Conservation (phyloP, 2,888 invertebrate genomes). For the Leptopterna dolabrata region DNA sequence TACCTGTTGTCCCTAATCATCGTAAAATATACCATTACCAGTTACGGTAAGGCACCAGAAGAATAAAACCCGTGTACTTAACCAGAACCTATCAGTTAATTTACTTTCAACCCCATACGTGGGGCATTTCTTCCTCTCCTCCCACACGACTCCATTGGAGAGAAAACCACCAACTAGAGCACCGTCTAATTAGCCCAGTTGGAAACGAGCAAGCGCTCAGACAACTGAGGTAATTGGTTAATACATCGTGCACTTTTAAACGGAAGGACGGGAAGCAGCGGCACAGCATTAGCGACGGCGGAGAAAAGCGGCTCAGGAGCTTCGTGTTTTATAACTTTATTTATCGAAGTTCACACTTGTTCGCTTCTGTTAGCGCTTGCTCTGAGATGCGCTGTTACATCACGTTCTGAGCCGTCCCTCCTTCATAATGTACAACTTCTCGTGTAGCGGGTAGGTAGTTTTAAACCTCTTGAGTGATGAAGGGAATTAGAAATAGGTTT, state of each 20-base stretch:
- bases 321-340: not conserved
- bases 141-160: not conserved
- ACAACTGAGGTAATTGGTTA: constrained; percentile 3
- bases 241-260: not conserved
- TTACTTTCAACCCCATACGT: too few relatives aligned
- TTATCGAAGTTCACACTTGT: constrained; percentile 3
- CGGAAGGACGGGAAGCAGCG: not conserved
- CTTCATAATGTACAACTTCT: too few relatives aligned
- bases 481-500: too few relatives aligned
- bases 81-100: too few relatives aligned
- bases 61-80: too few relatives aligned
- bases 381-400: not conserved
- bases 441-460: too few relatives aligned
- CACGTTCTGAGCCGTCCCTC: not conserved
- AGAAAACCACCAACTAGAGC: not conserved
- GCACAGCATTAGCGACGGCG: not conserved
- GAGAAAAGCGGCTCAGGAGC: not conserved
- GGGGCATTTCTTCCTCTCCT: not conserved
- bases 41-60: too few relatives aligned
- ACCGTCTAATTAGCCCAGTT: not conserved
- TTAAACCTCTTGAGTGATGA: too few relatives aligned
- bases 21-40: too few relatives aligned
- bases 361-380: not conserved
- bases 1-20: too few relatives aligned
- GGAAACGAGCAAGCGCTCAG: not conserved